A percentile compares a stretch with the other conserved stretches of the same genome.
Evolutionary conservation across 2,113 vertebrate genomes (phyloP).

Genomic region (Osmerus mordax): DNA sequence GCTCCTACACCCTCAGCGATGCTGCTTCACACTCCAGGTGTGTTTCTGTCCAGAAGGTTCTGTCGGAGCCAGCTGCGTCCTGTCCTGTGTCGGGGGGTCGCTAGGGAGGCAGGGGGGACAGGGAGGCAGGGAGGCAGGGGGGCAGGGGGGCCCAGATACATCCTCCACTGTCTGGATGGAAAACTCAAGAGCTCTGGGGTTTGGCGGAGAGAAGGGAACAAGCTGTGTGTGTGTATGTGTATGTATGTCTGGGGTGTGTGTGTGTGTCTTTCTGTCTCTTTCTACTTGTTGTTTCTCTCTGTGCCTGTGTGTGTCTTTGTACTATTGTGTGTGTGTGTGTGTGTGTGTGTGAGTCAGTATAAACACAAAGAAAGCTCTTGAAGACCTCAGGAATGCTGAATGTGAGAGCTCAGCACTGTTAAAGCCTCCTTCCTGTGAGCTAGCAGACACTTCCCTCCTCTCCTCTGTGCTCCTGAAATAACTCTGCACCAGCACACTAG

Average conservation of each 20-base stretch:
- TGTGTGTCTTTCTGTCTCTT: not conserved
- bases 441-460: conserved; percentile 36
- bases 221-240: conserved; percentile 29
- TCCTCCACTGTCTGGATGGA: conserved; percentile 36
- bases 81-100: too few species aligned
- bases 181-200: conserved; percentile 44
- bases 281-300: conserved; percentile 18
- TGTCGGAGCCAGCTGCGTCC: conserved; percentile 26
- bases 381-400: conserved; percentile 60
- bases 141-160: conserved; percentile 47
- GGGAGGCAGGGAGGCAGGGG: conserved; percentile 43
- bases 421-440: conserved; percentile 52
- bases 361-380: conserved; percentile 53
- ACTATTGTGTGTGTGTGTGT: not conserved
- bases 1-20: conserved; percentile 80
- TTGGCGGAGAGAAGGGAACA: conserved; percentile 36
- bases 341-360: not conserved
- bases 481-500: conserved; percentile 46
- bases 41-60: conserved; percentile 10
- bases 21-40: conserved; percentile 85
- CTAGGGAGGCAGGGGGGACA: not conserved
- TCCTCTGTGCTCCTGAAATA: conserved; percentile 58
- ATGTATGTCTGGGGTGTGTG: conserved; percentile 5
- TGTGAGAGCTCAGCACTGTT: conserved; percentile 54
- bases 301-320: conserved; percentile 5